phyloP scores from a whole-genome alignment of 2,113 vertebrate species.

The Pteropus alecto region DNA sequence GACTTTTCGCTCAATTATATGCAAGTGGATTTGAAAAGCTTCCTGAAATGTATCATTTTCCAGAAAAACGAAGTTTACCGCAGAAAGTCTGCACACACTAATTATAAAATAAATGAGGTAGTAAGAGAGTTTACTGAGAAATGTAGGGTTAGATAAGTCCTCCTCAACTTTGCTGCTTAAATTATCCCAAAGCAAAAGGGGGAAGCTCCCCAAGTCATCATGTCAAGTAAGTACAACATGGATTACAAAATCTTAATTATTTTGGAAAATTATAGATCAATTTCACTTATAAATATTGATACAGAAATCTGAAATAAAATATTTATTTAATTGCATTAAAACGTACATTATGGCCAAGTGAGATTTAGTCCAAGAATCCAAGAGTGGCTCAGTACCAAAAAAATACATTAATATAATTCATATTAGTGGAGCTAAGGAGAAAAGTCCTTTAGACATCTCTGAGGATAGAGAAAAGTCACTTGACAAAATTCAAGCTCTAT shows the following conservation, averaged over 20 bases:
- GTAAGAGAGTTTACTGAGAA: neutral
- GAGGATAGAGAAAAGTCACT: neutral
- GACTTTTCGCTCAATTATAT: neutral
- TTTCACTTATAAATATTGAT: neutral
- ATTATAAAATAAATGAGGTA: neutral
- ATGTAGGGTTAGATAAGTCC: neutral
- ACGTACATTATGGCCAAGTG: neutral
- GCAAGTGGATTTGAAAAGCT: neutral
- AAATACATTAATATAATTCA: neutral
- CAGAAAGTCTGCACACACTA: neutral
- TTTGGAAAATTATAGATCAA: neutral
- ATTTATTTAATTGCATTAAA: neutral
- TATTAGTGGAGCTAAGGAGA: neutral
- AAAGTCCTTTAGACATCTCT: neutral
- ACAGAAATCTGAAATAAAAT: neutral
- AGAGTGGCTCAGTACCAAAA: neutral
- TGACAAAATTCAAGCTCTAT: neutral
- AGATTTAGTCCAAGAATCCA: neutral
- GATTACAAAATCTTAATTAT: neutral
- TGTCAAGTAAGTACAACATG: neutral
- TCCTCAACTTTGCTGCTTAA: neutral
- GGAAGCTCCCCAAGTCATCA: neutral
- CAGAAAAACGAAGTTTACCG: neutral
- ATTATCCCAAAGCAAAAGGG: neutral
- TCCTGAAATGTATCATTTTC: conserved; percentile 36